phyloP scores from a whole-genome alignment of 2,888 invertebrate species.

The Actias luna region DNA sequence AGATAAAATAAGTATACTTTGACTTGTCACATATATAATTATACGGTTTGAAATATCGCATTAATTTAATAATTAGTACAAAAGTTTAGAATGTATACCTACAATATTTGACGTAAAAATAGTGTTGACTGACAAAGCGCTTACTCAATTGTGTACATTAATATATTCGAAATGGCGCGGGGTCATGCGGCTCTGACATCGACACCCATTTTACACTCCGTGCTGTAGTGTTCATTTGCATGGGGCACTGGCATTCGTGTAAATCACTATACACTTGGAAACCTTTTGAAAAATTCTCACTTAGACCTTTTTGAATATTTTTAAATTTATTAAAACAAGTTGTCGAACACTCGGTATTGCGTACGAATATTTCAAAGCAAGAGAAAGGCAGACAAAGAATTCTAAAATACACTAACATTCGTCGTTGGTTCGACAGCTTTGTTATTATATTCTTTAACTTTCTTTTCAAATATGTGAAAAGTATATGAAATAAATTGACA shows the following conservation, averaged over 20 bases:
- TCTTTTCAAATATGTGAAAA: constrained; percentile 7
- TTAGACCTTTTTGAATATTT: neutral
- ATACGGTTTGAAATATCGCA: neutral
- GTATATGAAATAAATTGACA: neutral
- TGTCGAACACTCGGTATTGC: neutral
- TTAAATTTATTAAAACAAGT: constrained; percentile 7
- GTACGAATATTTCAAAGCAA: constrained; percentile 4
- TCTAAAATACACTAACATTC: neutral
- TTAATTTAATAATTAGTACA: neutral
- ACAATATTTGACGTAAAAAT: constrained; percentile 28
- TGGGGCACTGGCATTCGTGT: constrained; percentile 37
- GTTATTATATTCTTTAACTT: neutral
- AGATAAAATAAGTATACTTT: no score
- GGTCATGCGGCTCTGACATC: constrained; percentile 66
- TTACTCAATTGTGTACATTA: constrained; percentile 57
- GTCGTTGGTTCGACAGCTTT: neutral
- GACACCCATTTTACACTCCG: constrained; percentile 41
- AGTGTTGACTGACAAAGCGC: constrained; percentile 35
- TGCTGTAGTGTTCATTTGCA: constrained; percentile 40
- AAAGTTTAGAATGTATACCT: constrained; percentile 20
- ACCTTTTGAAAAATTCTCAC: constrained; percentile 6
- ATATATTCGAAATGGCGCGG: constrained; percentile 63
- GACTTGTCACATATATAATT: no score
- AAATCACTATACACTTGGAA: constrained; percentile 22
- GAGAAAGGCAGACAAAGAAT: constrained; percentile 1